Conservation (phyloP, 2,113 vertebrate genomes). For the Prionailurus viverrinus region DNA sequence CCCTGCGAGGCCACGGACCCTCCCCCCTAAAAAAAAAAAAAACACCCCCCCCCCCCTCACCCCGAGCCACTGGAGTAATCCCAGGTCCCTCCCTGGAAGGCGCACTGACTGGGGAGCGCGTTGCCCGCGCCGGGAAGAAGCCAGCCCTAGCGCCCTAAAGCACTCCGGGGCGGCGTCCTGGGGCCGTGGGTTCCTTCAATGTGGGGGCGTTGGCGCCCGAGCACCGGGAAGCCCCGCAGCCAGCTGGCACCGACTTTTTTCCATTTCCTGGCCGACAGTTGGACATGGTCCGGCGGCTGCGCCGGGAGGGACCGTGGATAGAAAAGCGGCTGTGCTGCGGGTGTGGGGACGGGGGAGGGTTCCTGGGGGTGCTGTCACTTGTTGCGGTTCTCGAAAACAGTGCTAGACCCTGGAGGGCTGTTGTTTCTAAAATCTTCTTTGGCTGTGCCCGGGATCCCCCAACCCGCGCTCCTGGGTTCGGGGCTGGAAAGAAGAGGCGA, state of each 20-base stretch:
- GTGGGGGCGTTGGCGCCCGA: background rate
- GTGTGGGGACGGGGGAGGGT: background rate
- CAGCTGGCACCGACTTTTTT: background rate
- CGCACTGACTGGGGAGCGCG: rapidly evolving
- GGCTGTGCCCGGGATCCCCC: background rate
- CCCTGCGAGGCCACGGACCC: background rate
- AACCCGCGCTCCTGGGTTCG: background rate
- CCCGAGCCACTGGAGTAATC: background rate
- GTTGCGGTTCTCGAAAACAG: conserved; percentile 62
- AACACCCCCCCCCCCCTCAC: background rate
- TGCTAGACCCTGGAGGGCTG: background rate
- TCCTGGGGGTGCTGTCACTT: conserved; percentile 61
- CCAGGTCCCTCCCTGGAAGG: background rate
- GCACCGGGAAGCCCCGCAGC: background rate
- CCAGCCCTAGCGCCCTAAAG: background rate
- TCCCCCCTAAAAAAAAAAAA: background rate
- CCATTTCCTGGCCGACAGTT: background rate
- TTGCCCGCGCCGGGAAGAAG: background rate
- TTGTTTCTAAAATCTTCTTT: background rate
- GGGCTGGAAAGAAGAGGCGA: background rate
- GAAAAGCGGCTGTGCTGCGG: background rate
- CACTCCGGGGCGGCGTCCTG: background rate
- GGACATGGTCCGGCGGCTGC: background rate
- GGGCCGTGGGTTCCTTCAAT: background rate
- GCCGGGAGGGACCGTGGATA: background rate